Base-by-base conservation (phyloP, 2,888 invertebrate genomes). In the Diachrysia chrysitis region DNA sequence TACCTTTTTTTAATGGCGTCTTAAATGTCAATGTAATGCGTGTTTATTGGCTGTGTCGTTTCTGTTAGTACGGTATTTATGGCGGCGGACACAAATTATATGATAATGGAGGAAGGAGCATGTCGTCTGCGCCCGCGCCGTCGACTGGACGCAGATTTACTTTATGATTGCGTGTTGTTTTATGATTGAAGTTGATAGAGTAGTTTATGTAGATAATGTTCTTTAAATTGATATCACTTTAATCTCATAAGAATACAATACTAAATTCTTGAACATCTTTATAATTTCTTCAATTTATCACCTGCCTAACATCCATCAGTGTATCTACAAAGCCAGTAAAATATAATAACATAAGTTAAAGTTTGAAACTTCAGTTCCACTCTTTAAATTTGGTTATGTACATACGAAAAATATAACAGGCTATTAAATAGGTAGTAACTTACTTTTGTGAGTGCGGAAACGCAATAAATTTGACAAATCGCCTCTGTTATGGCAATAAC, bases 391-490 rank as follows among this genome's bases (percentile, higher is more conserved):
- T 84, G 73, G 76, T 75, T 76, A 71, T n/a, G n/a, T 76, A 77
- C 78, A 66, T 76, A 76, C 69, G 69, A 80, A 73, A 77, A 78
- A 83, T 76, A 76, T 77, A 83, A 76, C 70, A 75, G 77, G 73
- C 83, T 84, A 84, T 84, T 87, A 87, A 85, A 86, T 82, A 83
- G 67, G 73, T 77, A 81, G 81, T 86, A 81, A 85, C 76, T 85
- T 82, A 84, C 78, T 71, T 78, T 75, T 76, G 78, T 75, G 81
- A 81, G 83, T 83, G 79, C 81, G 74, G 80, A 79, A 81, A 73
- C 66, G 82, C 79, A 87, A 88, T 88, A 88, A 87, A 87, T 84
- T 80, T 86, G 84, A 88, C 87, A 88, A 87, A 88, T 87, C 71
- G 84, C 83, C 81, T 75, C 81, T 86, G 84, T 85, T 87, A 87